phyloP scores from a whole-genome alignment of 1,140 invertebrate genomes.

The Planococcus citri region DNA sequence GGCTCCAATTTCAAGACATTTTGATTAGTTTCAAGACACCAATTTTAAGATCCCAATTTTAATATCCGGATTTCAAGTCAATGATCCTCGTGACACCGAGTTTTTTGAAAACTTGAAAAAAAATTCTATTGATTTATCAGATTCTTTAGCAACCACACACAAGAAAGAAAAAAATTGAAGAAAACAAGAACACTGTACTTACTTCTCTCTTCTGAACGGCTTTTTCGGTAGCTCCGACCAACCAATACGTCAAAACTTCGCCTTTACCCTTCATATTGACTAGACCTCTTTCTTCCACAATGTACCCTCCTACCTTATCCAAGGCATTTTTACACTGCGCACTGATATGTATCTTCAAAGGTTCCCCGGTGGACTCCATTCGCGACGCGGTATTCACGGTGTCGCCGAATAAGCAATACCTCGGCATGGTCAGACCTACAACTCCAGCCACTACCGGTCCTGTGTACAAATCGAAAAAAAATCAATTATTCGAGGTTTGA shows the following conservation, averaged over 20 bases:
- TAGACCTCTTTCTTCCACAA: conserved; percentile 66
- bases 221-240: conserved; percentile 66
- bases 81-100: neutral
- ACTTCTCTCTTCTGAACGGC: conserved; percentile 68
- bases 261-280: conserved; percentile 87
- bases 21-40: too few species aligned
- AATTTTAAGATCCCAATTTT: too few species aligned
- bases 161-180: neutral
- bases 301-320: conserved; percentile 66
- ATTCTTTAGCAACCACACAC: too few species aligned
- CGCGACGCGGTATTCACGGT: conserved; percentile 86
- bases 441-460: conserved; percentile 87
- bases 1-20: too few species aligned
- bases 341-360: conserved; percentile 85
- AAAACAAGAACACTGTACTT: conserved; percentile 12
- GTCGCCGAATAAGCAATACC: conserved; percentile 89
- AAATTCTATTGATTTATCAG: too few species aligned
- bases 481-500: too few species aligned
- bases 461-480: conserved; percentile 24
- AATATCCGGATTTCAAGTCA: neutral
- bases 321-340: conserved; percentile 65
- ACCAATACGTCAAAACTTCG: conserved; percentile 73
- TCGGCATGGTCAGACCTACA: conserved; percentile 91
- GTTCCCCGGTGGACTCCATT: conserved; percentile 89
- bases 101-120: neutral